Base-by-base conservation (phyloP, 2,113 vertebrate species). In the Rhinopomastus cyanomelas region DNA sequence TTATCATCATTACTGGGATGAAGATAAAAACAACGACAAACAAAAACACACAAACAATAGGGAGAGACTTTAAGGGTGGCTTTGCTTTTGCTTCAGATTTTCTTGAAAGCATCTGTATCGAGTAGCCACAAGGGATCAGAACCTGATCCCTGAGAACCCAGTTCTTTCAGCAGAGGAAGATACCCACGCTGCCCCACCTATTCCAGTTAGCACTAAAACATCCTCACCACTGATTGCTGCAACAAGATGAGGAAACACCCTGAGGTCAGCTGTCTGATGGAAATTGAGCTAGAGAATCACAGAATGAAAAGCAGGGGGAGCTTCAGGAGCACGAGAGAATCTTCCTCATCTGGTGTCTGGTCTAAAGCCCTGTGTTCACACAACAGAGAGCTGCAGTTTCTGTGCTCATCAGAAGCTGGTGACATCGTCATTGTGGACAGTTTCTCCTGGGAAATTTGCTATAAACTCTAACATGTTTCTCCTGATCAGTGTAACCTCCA, bases 271-370 rank as follows among this genome's bases (percentile, higher is more conserved):
- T 83, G 36, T 23, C 39, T 72, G 23, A 5, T 18, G 67, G 85
- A 86, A 72, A 53, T 53, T 36, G 39, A 78, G 73, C 57, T 73
- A 88, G 65, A 92, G 62, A 93, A 82, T 92, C 89, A 60, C 85
- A 86, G 61, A 96, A 88, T 55, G 94, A 89, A 96, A 96, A 96
- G 93, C 82, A 96, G 95, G 92, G 95, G 95, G 95, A 96, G 95
- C 95, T 66, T 96, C 91, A 95, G 84, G 91, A 96, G 95, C 95
- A 94, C 71, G 51, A 87, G 84, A 90, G 55, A 94, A 92, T 93
- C 75, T 53, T 92, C 76, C 36, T 79, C 74, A 7, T 90, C 27
- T 72, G 29, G 9, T 66, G 37, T 32, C 62, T 91, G 32, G 21
- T 88, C 42, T 52, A 77, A 67, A 84, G 83, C 73, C 12, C 32